phyloP scores from a whole-genome alignment of 2,797 vertebrate species.

The Gadopsis bispinosus region DNA sequence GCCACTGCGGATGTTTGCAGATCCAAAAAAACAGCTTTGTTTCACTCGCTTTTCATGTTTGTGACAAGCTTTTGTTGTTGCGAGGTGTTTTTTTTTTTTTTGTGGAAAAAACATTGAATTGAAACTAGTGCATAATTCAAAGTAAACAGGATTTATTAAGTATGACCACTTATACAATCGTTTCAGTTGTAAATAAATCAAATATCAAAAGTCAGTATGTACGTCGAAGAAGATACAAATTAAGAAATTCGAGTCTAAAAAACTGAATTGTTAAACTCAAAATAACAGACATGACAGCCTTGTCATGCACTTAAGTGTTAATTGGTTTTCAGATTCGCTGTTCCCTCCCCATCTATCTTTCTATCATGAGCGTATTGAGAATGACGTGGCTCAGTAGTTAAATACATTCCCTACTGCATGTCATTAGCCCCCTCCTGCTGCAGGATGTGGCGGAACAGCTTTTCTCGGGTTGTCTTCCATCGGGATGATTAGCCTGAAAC shows the following conservation, averaged over 20 bases:
- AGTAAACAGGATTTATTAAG: conserved; percentile 1
- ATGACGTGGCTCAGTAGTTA: conserved; percentile 74
- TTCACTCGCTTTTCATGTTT: conserved; percentile 57
- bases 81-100: background rate
- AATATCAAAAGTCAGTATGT: background rate
- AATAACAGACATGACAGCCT: conserved; percentile 64
- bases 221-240: conserved; percentile 27
- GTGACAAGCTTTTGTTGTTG: conserved; percentile 33
- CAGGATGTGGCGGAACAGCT: conserved; percentile 72
- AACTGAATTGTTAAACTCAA: conserved; percentile 58
- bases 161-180: background rate
- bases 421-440: conserved; percentile 68
- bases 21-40: conserved; percentile 66
- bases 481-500: conserved; percentile 77
- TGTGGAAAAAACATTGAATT: conserved; percentile 18
- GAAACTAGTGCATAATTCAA: conserved; percentile 2
- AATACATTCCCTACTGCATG: conserved; percentile 71
- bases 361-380: conserved; percentile 65
- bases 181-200: background rate
- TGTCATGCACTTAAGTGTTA: conserved; percentile 77
- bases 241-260: conserved; percentile 13
- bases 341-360: conserved; percentile 61
- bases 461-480: conserved; percentile 78
- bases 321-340: conserved; percentile 75
- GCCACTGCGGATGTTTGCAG: conserved; percentile 69